Percentiles rank a stretch among this genome's conserved stretches.
These are phyloP conservation scores for Heterohyrax brucei DNA, from an alignment of 2,797 vertebrate genomes.

Conservation along the genomic window DNA sequence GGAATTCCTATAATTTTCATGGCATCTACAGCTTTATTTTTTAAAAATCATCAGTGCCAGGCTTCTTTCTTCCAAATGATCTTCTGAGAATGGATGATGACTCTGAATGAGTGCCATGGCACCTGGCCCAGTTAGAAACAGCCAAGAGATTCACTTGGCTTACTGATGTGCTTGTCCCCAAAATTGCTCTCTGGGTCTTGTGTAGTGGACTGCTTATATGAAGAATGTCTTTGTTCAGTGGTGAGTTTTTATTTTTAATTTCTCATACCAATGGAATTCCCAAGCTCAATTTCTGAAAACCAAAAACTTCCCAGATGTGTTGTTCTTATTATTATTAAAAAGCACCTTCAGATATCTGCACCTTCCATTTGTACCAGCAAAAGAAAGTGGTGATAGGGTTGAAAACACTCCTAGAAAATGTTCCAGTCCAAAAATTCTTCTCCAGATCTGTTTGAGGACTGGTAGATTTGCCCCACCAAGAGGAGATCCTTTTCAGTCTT, in stretches of 20 bases:
- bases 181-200: neutral
- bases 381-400: neutral
- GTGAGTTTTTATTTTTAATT: constrained; percentile 71
- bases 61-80: constrained; percentile 20
- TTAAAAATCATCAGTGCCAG: constrained; percentile 45
- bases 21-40: constrained; percentile 75
- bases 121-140: neutral
- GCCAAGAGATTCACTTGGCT: neutral
- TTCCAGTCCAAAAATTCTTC: neutral
- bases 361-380: neutral
- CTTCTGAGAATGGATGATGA: neutral
- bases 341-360: neutral
- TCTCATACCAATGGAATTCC: constrained; percentile 62
- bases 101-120: neutral
- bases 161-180: neutral
- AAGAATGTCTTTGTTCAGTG: constrained; percentile 11
- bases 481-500: neutral
- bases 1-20: constrained; percentile 59
- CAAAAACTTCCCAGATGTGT: constrained; percentile 60
- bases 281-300: constrained; percentile 75
- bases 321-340: constrained; percentile 47
- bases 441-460: neutral
- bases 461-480: neutral
- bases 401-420: neutral
- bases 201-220: neutral